Percentiles rank a stretch among this genome's conserved stretches.
Evolutionary conservation across 37 sponge, comb jelly and placozoan genomes (phyloP).

Genomic region (Lycopodina hypogea): DNA sequence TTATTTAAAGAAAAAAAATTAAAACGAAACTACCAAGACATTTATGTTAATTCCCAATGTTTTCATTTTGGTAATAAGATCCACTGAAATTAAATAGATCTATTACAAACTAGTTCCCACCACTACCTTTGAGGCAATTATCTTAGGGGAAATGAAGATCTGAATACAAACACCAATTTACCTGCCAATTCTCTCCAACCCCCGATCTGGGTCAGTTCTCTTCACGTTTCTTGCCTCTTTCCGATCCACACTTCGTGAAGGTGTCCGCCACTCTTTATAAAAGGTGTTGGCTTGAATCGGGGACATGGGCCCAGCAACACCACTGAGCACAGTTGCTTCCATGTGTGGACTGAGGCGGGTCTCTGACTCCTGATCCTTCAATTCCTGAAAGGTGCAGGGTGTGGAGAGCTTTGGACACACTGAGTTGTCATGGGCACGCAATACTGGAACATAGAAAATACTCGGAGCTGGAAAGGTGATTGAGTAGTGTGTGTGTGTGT

Average conservation of each 20-base stretch:
- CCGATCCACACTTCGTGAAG: conserved; percentile 35
- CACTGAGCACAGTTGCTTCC: conserved; percentile 28
- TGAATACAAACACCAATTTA: too few relatives aligned
- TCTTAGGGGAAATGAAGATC: too few relatives aligned
- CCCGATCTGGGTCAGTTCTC: conserved; percentile 81
- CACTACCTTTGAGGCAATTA: too few relatives aligned
- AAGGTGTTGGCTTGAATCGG: conserved; percentile 68
- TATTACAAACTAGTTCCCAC: too few relatives aligned
- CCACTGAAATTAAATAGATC: too few relatives aligned
- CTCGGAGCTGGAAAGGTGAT: conserved; percentile 48
- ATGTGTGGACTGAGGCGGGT: background rate
- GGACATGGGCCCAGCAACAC: conserved; percentile 87
- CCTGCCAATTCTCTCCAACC: conserved; percentile 90
- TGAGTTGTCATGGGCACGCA: conserved; percentile 84
- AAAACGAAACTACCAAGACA: too few relatives aligned
- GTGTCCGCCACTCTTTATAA: conserved; percentile 75
- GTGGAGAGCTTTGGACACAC: conserved; percentile 78
- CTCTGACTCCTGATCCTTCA: background rate
- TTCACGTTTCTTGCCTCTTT: conserved; percentile 47
- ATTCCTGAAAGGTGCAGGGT: conserved; percentile 39
- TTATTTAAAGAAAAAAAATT: too few relatives aligned
- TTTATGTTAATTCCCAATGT: too few relatives aligned
- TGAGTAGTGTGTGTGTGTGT: background rate
- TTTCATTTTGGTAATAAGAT: too few relatives aligned
- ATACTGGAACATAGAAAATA: conserved; percentile 83